Percentiles rank a stretch among this genome's conserved stretches.
Evolutionary conservation across 2,888 invertebrate genomes (phyloP).

Genomic region (Drosophila melanosoma): DNA sequence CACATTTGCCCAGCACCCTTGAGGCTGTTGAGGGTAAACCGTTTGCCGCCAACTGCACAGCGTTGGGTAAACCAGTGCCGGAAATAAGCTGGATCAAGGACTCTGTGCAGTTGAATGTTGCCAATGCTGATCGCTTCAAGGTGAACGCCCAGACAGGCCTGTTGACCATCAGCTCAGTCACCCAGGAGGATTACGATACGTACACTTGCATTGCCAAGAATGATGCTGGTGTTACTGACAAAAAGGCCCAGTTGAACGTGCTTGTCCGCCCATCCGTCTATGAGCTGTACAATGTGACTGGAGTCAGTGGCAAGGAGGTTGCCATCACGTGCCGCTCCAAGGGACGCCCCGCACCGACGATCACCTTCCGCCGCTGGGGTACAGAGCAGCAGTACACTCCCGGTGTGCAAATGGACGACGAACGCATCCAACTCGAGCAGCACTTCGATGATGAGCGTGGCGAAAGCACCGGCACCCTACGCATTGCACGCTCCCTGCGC

Average conservation of each 20-base stretch:
- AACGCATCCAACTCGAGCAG: conserved; percentile 89
- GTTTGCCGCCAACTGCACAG: conserved; percentile 91
- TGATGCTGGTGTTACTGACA: conserved; percentile 90
- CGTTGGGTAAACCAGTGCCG: conserved; percentile 93
- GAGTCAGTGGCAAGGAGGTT: conserved; percentile 87
- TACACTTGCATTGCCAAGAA: conserved; percentile 94
- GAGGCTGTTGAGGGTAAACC: conserved; percentile 93
- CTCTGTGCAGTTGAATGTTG: conserved; percentile 90
- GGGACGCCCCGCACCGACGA: conserved; percentile 92
- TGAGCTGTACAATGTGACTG: conserved; percentile 90
- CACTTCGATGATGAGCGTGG: conserved; percentile 86
- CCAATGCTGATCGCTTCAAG: conserved; percentile 87
- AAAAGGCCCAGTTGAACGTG: conserved; percentile 89
- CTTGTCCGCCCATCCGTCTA: conserved; percentile 92
- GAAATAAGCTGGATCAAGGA: conserved; percentile 93
- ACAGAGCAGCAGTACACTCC: conserved; percentile 87
- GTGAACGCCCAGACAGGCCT: conserved; percentile 90
- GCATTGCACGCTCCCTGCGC: conserved; percentile 88
- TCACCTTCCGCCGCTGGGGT: conserved; percentile 92
- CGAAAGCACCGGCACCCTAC: conserved; percentile 88
- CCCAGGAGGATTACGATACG: conserved; percentile 91
- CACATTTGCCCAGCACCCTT: conserved; percentile 87
- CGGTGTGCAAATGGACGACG: conserved; percentile 88
- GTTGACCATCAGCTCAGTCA: conserved; percentile 90
- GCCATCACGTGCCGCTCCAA: conserved; percentile 91